Percentiles rank a stretch among this genome's conserved stretches.
These are phyloP conservation scores for Ophion obscuratus DNA, from an alignment of 2,888 invertebrate genomes.

Conservation along the genomic window DNA sequence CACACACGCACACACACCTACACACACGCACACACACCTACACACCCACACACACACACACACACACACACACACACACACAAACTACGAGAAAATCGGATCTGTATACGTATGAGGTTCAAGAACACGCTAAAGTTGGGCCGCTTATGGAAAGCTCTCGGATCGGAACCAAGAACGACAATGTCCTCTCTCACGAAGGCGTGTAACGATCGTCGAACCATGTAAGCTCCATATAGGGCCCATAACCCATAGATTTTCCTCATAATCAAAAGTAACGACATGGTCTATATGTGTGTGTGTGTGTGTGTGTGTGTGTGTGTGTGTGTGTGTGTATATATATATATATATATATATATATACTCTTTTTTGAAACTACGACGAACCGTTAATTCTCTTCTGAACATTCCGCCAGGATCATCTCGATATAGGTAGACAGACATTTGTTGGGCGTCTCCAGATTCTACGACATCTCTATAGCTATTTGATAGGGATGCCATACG, in stretches of 20 bases:
- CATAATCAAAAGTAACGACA: slow-evolving; percentile 30
- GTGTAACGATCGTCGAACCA: slow-evolving; percentile 53
- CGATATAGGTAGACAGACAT: too few relatives aligned
- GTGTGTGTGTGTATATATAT: not conserved
- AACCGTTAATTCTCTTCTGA: too few relatives aligned
- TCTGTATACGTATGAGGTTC: not conserved
- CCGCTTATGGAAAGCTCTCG: slow-evolving; percentile 57
- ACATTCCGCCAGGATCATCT: too few relatives aligned
- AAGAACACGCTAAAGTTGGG: slow-evolving; percentile 25
- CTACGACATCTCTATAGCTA: too few relatives aligned
- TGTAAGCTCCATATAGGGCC: slow-evolving; percentile 57
- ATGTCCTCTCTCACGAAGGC: slow-evolving; percentile 40
- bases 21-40: too few relatives aligned
- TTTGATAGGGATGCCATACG: too few relatives aligned
- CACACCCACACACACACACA: too few relatives aligned
- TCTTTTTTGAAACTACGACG: too few relatives aligned
- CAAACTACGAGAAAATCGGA: slow-evolving; percentile 13
- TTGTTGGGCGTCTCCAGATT: too few relatives aligned
- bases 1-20: too few relatives aligned
- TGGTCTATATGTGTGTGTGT: not conserved
- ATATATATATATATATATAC: too few relatives aligned
- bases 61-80: not conserved
- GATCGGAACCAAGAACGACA: slow-evolving; percentile 40
- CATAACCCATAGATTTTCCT: slow-evolving; percentile 43
- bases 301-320: too few relatives aligned